Evolutionary conservation across 1,140 invertebrate species (phyloP), one percentile per base, ranked within the genome.

Genomic region (Agraylea sexmaculata): DNA sequence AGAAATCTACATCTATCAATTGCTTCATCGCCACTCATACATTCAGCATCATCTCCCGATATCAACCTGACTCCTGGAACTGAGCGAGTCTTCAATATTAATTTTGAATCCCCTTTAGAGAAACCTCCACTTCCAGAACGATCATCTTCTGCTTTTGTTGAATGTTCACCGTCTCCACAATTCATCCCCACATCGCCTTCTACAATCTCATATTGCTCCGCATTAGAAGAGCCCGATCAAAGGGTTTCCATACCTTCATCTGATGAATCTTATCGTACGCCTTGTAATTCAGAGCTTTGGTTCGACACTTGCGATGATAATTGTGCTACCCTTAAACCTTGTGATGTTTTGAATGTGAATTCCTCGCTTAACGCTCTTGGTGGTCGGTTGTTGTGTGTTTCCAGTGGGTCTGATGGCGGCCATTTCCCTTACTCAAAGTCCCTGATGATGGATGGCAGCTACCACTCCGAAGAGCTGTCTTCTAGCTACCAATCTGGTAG

Each of bases 351-450:
- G n/a, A n/a, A n/a, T n/a, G n/a, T n/a, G 42, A 32, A 18, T 40
- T 16, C 42, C n/a, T 11, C 30, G 48, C 48, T 50, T 50, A 11
- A 22, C 12, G 39, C 38, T 41, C 39, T 44, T 23, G 48, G 44
- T 46, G 43, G 43, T 39, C 27, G 47, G 38, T 37, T 37, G 18
- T 44, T 50, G 35, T 47, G 39, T 50, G 48, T 46, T 46, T 37
- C 32, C 48, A 50, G 48, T 31, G 48, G 48, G 35, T 47, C 45
- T 21, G 48, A 50, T 19, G 44, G 45, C 36, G 41, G 44, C 21
- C 48, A 50, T 28, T 47, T 43, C 32, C 44, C 40, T 22, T 50
- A 50, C 40, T 49, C 47, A 37, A 45, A 46, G 34, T 49, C 47
- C 41, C 41, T 34, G n/a, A 18, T 40, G 28, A 50, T 47, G 48